Percentiles rank a stretch among this genome's conserved stretches.
Evolutionary conservation across 1,140 invertebrate genomes (phyloP).

Genomic region (Aporrectodea caliginosa): DNA sequence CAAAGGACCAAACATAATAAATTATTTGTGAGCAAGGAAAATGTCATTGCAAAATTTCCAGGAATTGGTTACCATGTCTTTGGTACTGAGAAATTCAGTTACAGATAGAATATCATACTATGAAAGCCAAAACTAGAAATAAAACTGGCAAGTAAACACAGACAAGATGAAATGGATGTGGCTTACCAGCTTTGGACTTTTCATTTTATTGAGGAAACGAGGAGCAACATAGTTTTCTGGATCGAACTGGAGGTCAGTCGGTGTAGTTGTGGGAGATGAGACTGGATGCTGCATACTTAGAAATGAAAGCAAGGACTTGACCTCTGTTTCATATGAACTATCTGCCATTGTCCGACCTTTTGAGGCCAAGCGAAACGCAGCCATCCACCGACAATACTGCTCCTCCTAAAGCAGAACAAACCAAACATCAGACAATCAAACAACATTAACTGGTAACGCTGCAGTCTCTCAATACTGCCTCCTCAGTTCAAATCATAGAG

Average conservation of each 20-base stretch:
- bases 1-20: too few relatives aligned
- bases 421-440: neutral
- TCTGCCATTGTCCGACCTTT: slow-evolving; percentile 92
- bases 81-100: too few relatives aligned
- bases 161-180: too few relatives aligned
- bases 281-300: slow-evolving; percentile 85
- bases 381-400: slow-evolving; percentile 98
- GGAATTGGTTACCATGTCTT: too few relatives aligned
- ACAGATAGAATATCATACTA: too few relatives aligned
- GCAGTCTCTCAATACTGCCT: too few relatives aligned
- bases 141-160: too few relatives aligned
- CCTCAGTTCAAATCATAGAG: too few relatives aligned
- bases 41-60: too few relatives aligned
- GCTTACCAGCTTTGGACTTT: slow-evolving; percentile 63
- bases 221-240: slow-evolving; percentile 86
- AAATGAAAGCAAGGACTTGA: slow-evolving; percentile 79
- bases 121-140: too few relatives aligned
- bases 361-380: slow-evolving; percentile 87
- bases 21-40: too few relatives aligned
- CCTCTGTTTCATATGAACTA: slow-evolving; percentile 87
- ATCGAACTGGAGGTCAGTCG: slow-evolving; percentile 69
- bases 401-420: slow-evolving; percentile 69
- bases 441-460: too few relatives aligned
- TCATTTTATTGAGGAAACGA: slow-evolving; percentile 72
- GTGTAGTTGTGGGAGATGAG: slow-evolving; percentile 64